Evolutionary conservation across 2,113 vertebrate species (phyloP), one percentile per base, ranked within the genome.

Genomic region (Lasiurus cinereus): DNA sequence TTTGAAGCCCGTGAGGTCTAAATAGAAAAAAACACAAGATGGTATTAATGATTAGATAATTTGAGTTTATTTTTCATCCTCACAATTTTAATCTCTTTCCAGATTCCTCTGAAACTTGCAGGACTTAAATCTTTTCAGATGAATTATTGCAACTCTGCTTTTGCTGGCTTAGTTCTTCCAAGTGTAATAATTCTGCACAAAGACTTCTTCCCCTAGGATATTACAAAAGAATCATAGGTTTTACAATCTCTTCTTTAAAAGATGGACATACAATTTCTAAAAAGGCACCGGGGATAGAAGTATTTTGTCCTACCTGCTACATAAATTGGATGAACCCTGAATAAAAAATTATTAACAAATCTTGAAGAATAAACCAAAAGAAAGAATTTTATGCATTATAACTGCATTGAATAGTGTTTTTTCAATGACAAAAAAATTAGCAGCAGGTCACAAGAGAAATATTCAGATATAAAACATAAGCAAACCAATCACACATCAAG

Each of bases 1-100:
- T 99, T 99, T 62, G 99, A 99, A 84, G 99, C 98, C 89, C 99
- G 98, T 66, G 99, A 99, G 8, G 99, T 98, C 99, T 99, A 96
- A 74, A 98, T 87, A 94, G 52, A 97, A 97, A 85, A 94, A 91
- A 97, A 11, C 69, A 83, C 0, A 92, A 97, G 80, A 33, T 24
- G 10, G 0, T 33, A 85, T 95, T 50, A 97, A n/a, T 39, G 59
- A 1, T 29, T 76, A 33, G 0, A 76, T 16, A 67, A 31, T 18
- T 18, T 83, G 36, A 93, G n/a, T 18, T 83, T 69, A 78, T 21
- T 79, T 85, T 88, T 70, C 56, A 79, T 74, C 29, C 62, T 94
- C 66, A 46, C 56, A 78, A 90, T 90, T 96, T 95, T 80, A 62
- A 91, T 73, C 64, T 52, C 70, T 72, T 82, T 83, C 88, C 69